Evolutionary conservation across 2,113 vertebrate species (phyloP).

Genomic region (Alaudala cheleensis): DNA sequence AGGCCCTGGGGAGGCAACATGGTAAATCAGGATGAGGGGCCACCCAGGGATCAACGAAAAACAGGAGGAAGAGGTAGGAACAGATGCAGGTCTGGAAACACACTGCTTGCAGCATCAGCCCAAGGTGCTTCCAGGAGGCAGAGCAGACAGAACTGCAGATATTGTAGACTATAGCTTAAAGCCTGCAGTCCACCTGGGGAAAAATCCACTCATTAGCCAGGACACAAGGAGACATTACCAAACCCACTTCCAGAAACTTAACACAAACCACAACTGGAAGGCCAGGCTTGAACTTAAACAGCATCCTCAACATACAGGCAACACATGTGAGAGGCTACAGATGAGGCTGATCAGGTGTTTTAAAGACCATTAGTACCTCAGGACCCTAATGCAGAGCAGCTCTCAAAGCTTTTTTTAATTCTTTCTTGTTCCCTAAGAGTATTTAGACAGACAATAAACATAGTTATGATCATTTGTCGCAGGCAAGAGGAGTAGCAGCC

Average conservation of each 20-base stretch:
- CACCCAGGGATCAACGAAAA: neutral
- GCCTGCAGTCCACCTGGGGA: too few relatives aligned
- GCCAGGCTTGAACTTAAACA: neutral
- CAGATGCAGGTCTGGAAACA: neutral
- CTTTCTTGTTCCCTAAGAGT: neutral
- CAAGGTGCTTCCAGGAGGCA: neutral
- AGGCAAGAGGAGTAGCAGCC: neutral
- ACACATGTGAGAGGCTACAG: neutral
- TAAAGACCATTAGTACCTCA: neutral
- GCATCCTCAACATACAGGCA: neutral
- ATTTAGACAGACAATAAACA: neutral
- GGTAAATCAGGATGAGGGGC: neutral
- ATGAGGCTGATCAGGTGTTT: neutral
- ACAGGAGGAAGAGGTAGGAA: neutral
- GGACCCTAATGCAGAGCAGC: neutral
- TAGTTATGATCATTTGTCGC: neutral
- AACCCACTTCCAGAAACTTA: neutral
- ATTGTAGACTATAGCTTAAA: neutral
- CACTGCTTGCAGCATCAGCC: neutral
- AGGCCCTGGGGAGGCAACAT: neutral
- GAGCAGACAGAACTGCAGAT: neutral
- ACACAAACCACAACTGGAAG: accelerated
- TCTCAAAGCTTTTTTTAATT: neutral
- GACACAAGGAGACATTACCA: accelerated
- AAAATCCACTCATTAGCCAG: neutral